phyloP scores from a whole-genome alignment of 1,140 invertebrate genomes.

The Caenorhabditis elegans region DNA sequence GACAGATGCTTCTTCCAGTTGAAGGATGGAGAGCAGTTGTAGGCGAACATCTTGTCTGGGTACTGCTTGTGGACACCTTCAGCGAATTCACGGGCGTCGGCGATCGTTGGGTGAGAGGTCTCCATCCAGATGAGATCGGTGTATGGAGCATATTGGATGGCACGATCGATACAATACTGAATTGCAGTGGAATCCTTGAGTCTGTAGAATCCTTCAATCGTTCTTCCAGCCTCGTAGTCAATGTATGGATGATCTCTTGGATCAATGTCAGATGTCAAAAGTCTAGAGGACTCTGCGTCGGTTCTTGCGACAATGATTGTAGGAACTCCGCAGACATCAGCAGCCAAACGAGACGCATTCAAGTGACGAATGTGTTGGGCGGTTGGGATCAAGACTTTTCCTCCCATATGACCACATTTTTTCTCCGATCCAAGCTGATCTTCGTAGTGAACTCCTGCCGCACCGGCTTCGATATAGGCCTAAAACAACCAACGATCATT shows the following conservation, averaged over 20 bases:
- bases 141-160: slow-evolving; percentile 67
- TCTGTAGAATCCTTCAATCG: slow-evolving; percentile 66
- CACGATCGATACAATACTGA: slow-evolving; percentile 66
- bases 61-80: slow-evolving; percentile 66
- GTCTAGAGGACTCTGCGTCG: slow-evolving; percentile 64
- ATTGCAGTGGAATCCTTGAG: slow-evolving; percentile 61
- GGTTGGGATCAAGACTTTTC: slow-evolving; percentile 67
- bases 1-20: slow-evolving; percentile 67
- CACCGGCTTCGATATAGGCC: slow-evolving; percentile 68
- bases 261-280: slow-evolving; percentile 67
- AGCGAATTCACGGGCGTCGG: slow-evolving; percentile 66
- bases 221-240: slow-evolving; percentile 64
- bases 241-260: slow-evolving; percentile 67
- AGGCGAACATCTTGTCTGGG: slow-evolving; percentile 67
- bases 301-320: slow-evolving; percentile 67
- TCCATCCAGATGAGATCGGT: slow-evolving; percentile 68
- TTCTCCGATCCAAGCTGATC: slow-evolving; percentile 68
- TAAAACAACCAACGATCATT: slow-evolving; percentile 41
- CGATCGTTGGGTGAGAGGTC: slow-evolving; percentile 64
- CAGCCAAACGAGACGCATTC: slow-evolving; percentile 67
- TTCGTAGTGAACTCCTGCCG: slow-evolving; percentile 67
- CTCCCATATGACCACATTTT: slow-evolving; percentile 68
- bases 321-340: slow-evolving; percentile 66
- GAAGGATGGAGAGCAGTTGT: slow-evolving; percentile 68
- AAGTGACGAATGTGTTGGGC: slow-evolving; percentile 67